Percentiles rank a stretch among this genome's conserved stretches.
These are phyloP conservation scores for Argopecten irradians DNA, from an alignment of 1,140 invertebrate genomes.

Conservation along the genomic window DNA sequence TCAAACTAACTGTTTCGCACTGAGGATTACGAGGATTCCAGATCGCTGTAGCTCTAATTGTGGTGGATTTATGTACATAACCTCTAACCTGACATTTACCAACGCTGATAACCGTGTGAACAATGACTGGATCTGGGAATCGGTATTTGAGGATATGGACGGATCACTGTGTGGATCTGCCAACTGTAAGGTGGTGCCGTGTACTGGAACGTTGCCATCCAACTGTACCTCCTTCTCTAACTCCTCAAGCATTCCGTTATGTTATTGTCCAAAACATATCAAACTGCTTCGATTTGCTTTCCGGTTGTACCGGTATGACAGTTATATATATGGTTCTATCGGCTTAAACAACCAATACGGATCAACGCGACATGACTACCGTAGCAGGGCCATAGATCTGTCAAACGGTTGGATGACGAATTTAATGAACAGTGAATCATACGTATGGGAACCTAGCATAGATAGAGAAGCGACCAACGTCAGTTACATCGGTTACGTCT, in stretches of 20 bases:
- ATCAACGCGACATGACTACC: conserved; percentile 32
- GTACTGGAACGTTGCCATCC: conserved; percentile 54
- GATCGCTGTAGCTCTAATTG: conserved; percentile 59
- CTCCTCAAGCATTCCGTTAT: conserved; percentile 49
- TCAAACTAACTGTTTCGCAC: conserved; percentile 49
- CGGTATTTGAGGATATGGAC: conserved; percentile 63
- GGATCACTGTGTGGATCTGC: conserved; percentile 54
- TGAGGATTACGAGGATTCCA: conserved; percentile 58
- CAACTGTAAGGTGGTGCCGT: conserved; percentile 54
- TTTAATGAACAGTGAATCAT: conserved; percentile 52
- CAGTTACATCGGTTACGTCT: conserved; percentile 53
- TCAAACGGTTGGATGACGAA: conserved; percentile 62
- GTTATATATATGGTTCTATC: too few species aligned
- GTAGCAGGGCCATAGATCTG: conserved; percentile 61
- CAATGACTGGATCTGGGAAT: conserved; percentile 64
- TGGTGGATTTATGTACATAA: conserved; percentile 58
- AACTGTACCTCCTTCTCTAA: conserved; percentile 35
- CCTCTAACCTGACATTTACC: conserved; percentile 48
- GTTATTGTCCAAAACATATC: conserved; percentile 50
- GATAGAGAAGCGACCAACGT: conserved; percentile 65
- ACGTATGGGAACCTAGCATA: conserved; percentile 59
- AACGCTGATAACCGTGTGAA: conserved; percentile 55
- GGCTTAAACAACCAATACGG: conserved; percentile 60
- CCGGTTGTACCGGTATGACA: too few species aligned
- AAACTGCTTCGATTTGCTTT: conserved; percentile 64